Conservation (phyloP, 2,113 vertebrate species). For the Hypanus sabinus region DNA sequence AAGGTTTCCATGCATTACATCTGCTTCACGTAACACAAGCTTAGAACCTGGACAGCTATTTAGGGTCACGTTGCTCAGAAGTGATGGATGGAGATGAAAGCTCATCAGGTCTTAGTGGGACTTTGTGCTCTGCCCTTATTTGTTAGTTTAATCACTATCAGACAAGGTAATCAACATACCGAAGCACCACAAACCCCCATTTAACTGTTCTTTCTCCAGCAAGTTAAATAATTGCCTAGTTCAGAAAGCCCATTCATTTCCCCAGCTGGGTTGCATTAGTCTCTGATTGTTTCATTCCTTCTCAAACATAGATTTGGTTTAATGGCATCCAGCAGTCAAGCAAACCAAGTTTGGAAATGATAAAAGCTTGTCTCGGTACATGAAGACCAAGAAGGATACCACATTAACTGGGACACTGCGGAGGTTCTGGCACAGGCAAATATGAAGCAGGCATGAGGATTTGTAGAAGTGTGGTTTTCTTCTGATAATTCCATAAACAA, state of each 20-base stretch:
- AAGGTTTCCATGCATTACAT: background rate
- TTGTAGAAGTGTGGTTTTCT: too few relatives aligned
- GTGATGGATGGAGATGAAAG: background rate
- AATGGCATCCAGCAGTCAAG: slow-evolving; percentile 7
- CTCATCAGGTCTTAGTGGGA: slow-evolving; percentile 13
- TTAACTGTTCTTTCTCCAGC: slow-evolving; percentile 12
- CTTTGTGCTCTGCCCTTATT: background rate
- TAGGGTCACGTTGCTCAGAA: background rate
- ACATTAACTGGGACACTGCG: too few relatives aligned
- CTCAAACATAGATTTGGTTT: background rate
- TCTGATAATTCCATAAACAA: too few relatives aligned
- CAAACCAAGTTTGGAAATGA: background rate
- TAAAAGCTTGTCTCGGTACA: background rate
- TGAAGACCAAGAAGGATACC: too few relatives aligned
- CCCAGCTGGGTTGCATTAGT: slow-evolving; percentile 13
- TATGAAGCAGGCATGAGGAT: too few relatives aligned
- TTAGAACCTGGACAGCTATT: background rate
- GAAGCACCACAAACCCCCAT: background rate
- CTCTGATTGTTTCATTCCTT: background rate
- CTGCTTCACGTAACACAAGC: background rate
- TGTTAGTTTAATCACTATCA: slow-evolving; percentile 22
- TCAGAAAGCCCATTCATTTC: background rate
- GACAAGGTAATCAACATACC: slow-evolving; percentile 12
- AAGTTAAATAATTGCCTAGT: background rate
- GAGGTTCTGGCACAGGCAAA: too few relatives aligned